phyloP scores from a whole-genome alignment of 1,140 invertebrate species.

The Cyphomyrmex costatus region DNA sequence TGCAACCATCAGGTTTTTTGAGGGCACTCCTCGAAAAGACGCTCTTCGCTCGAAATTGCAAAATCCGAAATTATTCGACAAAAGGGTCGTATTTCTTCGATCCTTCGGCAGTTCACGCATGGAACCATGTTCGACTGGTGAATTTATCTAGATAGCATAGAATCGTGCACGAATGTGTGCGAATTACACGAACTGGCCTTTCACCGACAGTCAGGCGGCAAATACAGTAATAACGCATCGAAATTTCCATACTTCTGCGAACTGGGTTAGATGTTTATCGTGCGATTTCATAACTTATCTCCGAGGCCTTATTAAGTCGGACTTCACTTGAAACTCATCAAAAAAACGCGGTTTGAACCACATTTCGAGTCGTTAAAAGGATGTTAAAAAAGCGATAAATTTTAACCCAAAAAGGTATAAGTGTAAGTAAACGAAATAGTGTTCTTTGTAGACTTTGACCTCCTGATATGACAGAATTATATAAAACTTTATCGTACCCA shows the following conservation, averaged over 20 bases:
- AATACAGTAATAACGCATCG: background rate
- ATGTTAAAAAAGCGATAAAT: too few species aligned
- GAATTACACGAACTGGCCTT: constrained; percentile 36
- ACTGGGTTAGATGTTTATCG: constrained; percentile 25
- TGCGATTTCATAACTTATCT: background rate
- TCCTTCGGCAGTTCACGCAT: background rate
- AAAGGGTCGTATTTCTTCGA: background rate
- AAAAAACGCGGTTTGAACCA: background rate
- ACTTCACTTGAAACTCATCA: background rate
- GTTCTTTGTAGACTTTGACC: too few species aligned
- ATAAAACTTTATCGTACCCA: too few species aligned
- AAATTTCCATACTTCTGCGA: constrained; percentile 8
- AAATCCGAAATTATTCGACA: background rate
- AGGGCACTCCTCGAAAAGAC: background rate
- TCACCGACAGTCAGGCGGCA: constrained; percentile 5
- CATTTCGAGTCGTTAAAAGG: background rate
- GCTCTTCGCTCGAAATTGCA: background rate
- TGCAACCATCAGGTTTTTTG: background rate
- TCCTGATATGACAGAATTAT: too few species aligned
- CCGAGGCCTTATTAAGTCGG: background rate
- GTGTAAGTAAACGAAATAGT: too few species aligned
- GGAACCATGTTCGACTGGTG: background rate
- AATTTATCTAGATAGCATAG: background rate
- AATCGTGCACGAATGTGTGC: constrained; percentile 8
- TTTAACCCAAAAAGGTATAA: too few species aligned